Conservation (phyloP, 1,140 invertebrate genomes). For the Megalonaias nervosa region DNA sequence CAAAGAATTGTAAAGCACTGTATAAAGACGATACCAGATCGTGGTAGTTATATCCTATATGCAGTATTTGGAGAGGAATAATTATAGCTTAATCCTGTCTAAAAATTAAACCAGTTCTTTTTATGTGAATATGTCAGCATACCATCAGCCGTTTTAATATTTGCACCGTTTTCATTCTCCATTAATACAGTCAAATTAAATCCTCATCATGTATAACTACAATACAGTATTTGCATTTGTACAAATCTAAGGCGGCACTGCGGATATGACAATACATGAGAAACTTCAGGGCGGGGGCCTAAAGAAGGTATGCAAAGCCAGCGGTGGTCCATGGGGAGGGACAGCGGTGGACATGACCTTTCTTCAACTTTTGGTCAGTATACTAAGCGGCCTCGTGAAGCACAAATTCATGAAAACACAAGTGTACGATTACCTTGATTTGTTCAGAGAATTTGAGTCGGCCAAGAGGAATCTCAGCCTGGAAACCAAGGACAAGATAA, state of each 20-base stretch:
- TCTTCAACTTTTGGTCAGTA: neutral
- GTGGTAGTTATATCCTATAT: conserved; percentile 56
- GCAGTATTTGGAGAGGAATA: conserved; percentile 74
- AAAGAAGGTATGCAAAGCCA: neutral
- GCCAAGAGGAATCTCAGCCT: conserved; percentile 5
- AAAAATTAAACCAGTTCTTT: too few species aligned
- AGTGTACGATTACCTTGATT: conserved; percentile 12
- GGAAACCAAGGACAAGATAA: neutral
- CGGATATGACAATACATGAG: conserved; percentile 12
- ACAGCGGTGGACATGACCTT: neutral
- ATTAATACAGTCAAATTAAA: neutral
- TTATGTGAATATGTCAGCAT: neutral
- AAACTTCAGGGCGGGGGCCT: neutral
- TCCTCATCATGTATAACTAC: neutral
- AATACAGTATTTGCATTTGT: neutral
- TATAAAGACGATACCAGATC: too few species aligned
- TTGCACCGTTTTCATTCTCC: conserved; percentile 41
- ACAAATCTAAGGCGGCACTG: neutral
- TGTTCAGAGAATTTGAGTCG: conserved; percentile 22
- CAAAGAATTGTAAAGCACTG: too few species aligned
- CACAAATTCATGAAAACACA: conserved; percentile 1
- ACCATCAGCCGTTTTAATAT: conserved; percentile 68
- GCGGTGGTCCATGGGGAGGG: conserved; percentile 11
- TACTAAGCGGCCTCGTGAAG: neutral
- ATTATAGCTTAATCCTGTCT: too few species aligned